Conservation (phyloP, 2,113 vertebrate species). For the Trochalopteron elliotii region DNA sequence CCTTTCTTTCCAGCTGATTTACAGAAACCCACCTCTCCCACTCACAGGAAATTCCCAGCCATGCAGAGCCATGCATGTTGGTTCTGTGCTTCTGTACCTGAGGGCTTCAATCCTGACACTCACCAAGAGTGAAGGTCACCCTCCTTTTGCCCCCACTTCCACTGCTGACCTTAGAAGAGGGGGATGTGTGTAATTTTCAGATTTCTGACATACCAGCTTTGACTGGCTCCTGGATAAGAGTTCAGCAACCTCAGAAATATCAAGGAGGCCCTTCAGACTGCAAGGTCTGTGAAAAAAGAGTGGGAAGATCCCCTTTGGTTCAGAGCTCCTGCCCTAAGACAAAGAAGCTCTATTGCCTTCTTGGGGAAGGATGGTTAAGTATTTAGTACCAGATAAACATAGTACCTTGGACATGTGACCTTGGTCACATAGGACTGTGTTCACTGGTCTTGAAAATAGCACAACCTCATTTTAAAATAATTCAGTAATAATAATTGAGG, state of each 20-base stretch:
- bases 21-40: background rate
- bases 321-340: background rate
- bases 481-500: background rate
- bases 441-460: background rate
- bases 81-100: background rate
- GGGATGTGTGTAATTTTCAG: rapidly evolving
- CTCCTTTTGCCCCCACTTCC: too few relatives aligned
- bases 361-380: background rate
- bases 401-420: background rate
- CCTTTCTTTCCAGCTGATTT: background rate
- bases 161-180: background rate
- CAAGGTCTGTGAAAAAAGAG: background rate
- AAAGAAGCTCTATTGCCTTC: background rate
- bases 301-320: background rate
- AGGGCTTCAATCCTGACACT: background rate
- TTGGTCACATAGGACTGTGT: background rate
- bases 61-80: rapidly evolving
- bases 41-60: background rate
- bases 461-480: background rate
- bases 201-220: background rate
- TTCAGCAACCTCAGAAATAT: background rate
- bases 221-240: background rate
- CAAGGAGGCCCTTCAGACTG: background rate
- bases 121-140: background rate
- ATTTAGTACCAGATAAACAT: background rate